These are phyloP conservation scores for Porites evermanni DNA, from an alignment of 92 coral and sea anemone genomes.

Conservation along the genomic window DNA sequence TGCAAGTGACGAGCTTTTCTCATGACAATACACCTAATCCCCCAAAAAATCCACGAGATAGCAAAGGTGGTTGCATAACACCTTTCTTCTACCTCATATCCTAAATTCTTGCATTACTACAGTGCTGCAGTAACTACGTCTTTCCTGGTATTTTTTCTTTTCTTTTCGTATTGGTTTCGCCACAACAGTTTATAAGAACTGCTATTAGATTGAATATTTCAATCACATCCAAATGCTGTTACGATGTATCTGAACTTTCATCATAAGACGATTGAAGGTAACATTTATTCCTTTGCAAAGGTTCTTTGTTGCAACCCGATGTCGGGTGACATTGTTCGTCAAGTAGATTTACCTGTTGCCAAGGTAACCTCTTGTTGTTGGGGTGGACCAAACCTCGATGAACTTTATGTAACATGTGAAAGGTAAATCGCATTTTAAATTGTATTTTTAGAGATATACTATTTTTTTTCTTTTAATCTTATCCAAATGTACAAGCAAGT, in stretches of 20 bases:
- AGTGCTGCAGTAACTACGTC: too few species aligned
- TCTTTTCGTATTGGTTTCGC: neutral
- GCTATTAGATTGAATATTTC: too few species aligned
- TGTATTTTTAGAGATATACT: too few species aligned
- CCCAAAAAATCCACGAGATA: too few species aligned
- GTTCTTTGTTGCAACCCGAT: constrained; percentile 76
- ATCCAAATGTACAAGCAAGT: neutral
- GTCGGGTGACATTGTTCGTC: constrained; percentile 58
- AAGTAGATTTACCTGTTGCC: constrained; percentile 76
- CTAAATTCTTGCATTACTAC: too few species aligned
- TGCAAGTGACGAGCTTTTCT: too few species aligned
- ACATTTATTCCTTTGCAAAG: constrained; percentile 22
- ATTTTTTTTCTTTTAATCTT: neutral
- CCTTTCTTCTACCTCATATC: too few species aligned
- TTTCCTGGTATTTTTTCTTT: too few species aligned
- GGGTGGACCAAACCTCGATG: constrained; percentile 84
- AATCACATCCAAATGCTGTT: neutral
- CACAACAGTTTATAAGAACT: neutral
- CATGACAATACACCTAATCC: too few species aligned
- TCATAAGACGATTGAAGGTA: neutral
- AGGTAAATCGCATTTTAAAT: constrained; percentile 39
- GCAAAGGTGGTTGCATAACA: too few species aligned
- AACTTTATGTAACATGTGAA: constrained; percentile 78
- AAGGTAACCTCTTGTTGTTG: constrained; percentile 87
- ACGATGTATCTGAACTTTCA: neutral